Evolutionary conservation across 2,888 invertebrate genomes (phyloP), one percentile per base, ranked within the genome.

Genomic region (Proisotoma minuta): DNA sequence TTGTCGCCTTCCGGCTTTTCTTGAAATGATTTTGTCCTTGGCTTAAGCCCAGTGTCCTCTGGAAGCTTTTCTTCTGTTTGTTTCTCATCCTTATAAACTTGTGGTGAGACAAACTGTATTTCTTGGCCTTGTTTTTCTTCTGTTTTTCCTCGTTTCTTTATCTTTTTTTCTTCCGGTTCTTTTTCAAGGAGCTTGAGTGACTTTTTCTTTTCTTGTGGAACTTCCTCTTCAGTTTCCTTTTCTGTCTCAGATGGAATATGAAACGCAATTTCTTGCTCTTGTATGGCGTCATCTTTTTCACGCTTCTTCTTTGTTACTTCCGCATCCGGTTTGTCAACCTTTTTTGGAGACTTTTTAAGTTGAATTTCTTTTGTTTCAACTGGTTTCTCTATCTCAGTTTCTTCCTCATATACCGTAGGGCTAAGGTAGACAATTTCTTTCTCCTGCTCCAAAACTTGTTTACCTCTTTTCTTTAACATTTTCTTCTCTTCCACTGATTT

Each of bases 221-320:
- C 5, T 50, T 50, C 20, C 4, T 50, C 50, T 20, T 20, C n/a
- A 24, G 4, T 4, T 4, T 23, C 23, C 3, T 3, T 4, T 22
- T 8, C 23, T 20, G 3, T 22, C 10, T 49, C 49, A 3, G 22
- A 22, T 49, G 49, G 49, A 49, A 22, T 4, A 3, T 22, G 12
- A 84, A 10, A 85, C 76, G 76, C 83, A 85, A 4, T 87, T 83
- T 71, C 80, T 82, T 0, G 80, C 81, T 15, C 79, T 73, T 63
- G 80, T 77, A 27, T 82, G 83, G n/a, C 18, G 8, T 27, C 49
- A 1, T n/a, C 50, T 23, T 58, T 58, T 23, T 50, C 34, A 15
- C 50, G 49, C 39, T 58, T 58, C 23, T 20, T 8, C 5, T n/a
- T 8, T 10, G 20, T 40, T 39, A 39, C 22, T n/a, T 54, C 40